A percentile compares a stretch with the other conserved stretches of the same genome.
These are phyloP conservation scores for Teinopalpus imperialis DNA, from an alignment of 2,888 invertebrate species.

Conservation along the genomic window DNA sequence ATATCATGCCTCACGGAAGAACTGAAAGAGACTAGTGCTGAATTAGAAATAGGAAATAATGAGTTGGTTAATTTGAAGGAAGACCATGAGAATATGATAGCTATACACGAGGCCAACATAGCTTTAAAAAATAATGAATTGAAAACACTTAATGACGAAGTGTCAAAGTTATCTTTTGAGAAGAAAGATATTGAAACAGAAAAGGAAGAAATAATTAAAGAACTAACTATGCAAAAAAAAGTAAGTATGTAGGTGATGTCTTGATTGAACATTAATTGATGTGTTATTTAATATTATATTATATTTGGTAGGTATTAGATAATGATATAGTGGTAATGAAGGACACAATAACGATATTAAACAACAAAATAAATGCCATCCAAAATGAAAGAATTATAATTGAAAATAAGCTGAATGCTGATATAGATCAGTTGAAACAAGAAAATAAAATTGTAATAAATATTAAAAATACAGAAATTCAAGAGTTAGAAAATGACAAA, in stretches of 20 bases:
- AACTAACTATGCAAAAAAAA: constrained; percentile 52
- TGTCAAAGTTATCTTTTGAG: constrained; percentile 40
- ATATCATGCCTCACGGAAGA: constrained; percentile 53
- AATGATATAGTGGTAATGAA: constrained; percentile 44
- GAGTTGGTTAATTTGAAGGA: constrained; percentile 53
- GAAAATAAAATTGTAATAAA: constrained; percentile 41
- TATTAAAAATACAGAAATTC: constrained; percentile 48
- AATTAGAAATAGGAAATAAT: constrained; percentile 62
- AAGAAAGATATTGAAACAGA: constrained; percentile 39
- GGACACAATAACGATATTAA: constrained; percentile 37
- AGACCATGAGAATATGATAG: constrained; percentile 51
- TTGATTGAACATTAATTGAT: too few relatives aligned
- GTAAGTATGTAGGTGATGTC: constrained; percentile 48
- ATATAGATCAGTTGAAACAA: constrained; percentile 43
- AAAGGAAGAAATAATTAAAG: constrained; percentile 40
- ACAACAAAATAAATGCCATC: constrained; percentile 30
- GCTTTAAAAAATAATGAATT: constrained; percentile 56
- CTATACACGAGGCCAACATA: constrained; percentile 47
- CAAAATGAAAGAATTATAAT: constrained; percentile 42
- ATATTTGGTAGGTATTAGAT: constrained; percentile 56
- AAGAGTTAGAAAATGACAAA: constrained; percentile 41
- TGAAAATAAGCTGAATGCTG: constrained; percentile 39
- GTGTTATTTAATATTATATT: constrained; percentile 23
- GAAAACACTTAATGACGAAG: constrained; percentile 47
- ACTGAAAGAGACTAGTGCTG: constrained; percentile 56